These are phyloP conservation scores for Glyphotaelius pellucidus DNA, from an alignment of 2,888 invertebrate genomes.

Conservation along the genomic window DNA sequence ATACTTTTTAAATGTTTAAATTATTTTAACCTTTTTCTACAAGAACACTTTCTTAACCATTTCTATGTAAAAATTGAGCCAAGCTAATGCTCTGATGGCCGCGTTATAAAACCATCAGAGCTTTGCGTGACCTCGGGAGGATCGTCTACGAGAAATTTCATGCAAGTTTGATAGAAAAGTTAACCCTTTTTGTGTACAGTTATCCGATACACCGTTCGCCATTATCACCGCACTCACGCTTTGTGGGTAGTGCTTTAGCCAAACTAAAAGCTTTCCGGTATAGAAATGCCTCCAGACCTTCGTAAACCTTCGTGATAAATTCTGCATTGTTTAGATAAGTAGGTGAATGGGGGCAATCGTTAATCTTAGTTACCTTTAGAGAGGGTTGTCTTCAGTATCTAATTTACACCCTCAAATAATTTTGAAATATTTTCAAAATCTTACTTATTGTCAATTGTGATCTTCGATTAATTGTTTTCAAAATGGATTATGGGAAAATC, in stretches of 20 bases:
- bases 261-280: constrained; percentile 47
- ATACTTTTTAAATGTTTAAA: background rate
- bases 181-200: constrained; percentile 47
- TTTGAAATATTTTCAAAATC: background rate
- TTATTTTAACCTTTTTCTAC: background rate
- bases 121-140: constrained; percentile 49
- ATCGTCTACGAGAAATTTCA: constrained; percentile 33
- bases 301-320: constrained; percentile 33
- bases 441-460: background rate
- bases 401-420: background rate
- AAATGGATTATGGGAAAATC: background rate
- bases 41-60: background rate
- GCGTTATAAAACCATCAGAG: background rate
- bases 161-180: constrained; percentile 54
- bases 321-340: constrained; percentile 6
- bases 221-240: constrained; percentile 51
- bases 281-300: constrained; percentile 36
- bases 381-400: background rate
- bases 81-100: background rate
- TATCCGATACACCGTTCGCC: constrained; percentile 48
- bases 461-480: background rate
- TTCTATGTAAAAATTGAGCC: background rate
- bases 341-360: constrained; percentile 10
- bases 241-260: constrained; percentile 27
- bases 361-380: background rate